phyloP scores from a whole-genome alignment of 2,888 invertebrate genomes.

The Erebia palarica region DNA sequence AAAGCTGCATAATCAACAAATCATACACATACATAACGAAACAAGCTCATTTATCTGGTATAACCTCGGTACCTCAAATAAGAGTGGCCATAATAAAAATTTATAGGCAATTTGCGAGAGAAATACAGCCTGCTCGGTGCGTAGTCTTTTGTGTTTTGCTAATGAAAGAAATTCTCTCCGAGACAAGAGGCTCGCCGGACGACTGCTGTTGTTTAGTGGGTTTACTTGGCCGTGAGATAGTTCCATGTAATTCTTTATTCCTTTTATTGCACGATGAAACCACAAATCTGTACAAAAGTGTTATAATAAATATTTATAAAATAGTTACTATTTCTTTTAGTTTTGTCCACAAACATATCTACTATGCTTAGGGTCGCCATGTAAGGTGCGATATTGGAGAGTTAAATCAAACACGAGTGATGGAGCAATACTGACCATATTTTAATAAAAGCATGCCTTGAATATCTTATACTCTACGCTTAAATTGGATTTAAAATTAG shows the following conservation, averaged over 20 bases:
- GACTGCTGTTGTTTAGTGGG: background rate
- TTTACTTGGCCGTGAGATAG: background rate
- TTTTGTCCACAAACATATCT: no score
- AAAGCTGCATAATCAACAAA: constrained; percentile 44
- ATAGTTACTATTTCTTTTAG: no score
- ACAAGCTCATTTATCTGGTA: constrained; percentile 67
- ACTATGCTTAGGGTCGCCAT: no score
- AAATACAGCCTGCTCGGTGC: constrained; percentile 66
- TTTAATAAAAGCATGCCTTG: no score
- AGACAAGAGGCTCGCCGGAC: constrained; percentile 19
- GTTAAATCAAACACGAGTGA: no score
- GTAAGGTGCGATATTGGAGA: no score
- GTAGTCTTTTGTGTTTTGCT: constrained; percentile 69
- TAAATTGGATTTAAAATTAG: no score
- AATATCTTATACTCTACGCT: no score
- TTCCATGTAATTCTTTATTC: background rate
- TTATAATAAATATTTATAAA: no score
- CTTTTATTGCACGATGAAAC: no score
- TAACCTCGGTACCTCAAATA: constrained; percentile 74
- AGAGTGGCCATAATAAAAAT: constrained; percentile 79
- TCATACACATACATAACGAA: constrained; percentile 64
- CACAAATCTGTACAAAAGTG: no score
- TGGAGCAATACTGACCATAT: no score
- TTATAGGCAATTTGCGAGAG: constrained; percentile 77
- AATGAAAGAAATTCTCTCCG: constrained; percentile 64